Evolutionary conservation across 2,888 invertebrate genomes (phyloP).

Genomic region (Horisme vitalbata): DNA sequence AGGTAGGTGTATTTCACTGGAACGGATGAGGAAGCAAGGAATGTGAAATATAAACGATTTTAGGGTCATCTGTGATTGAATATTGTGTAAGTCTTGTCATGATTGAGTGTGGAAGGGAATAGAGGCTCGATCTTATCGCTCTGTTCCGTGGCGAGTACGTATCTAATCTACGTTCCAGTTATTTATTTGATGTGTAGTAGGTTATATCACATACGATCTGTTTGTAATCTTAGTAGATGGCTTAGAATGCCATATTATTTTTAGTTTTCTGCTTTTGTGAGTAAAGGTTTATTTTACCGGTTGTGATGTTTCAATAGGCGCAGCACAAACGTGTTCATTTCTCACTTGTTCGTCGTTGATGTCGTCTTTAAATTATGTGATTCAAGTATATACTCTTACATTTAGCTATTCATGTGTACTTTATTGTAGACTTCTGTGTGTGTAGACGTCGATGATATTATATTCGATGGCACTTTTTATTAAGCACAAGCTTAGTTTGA

Average conservation of each 20-base stretch:
- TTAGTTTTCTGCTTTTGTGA: slow-evolving; percentile 7
- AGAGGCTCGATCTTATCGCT: not conserved
- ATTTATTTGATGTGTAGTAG: slow-evolving; percentile 3
- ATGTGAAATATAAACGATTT: slow-evolving; percentile 14
- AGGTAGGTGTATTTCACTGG: slow-evolving; percentile 14
- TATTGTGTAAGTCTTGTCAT: slow-evolving; percentile 18
- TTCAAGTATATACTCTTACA: slow-evolving; percentile 5
- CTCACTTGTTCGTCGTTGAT: slow-evolving; percentile 10
- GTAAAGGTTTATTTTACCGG: slow-evolving; percentile 5
- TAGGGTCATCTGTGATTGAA: slow-evolving; percentile 26
- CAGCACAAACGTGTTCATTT: slow-evolving; percentile 17
- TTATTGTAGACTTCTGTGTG: slow-evolving; percentile 3
- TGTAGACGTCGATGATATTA: slow-evolving; percentile 9
- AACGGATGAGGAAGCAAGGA: slow-evolving; percentile 12
- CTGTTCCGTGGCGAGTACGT: slow-evolving; percentile 1
- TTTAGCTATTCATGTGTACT: slow-evolving; percentile 3
- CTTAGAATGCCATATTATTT: not conserved
- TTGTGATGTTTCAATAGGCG: slow-evolving; percentile 2
- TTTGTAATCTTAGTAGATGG: not conserved
- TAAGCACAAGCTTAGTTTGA: slow-evolving; percentile 19
- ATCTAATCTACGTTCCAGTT: slow-evolving; percentile 12
- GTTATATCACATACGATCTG: not conserved
- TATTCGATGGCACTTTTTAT: slow-evolving; percentile 18
- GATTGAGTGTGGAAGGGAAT: not conserved
- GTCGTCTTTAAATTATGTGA: slow-evolving; percentile 2